phyloP scores from a whole-genome alignment of 2,113 vertebrate genomes.

The Neogale vison region DNA sequence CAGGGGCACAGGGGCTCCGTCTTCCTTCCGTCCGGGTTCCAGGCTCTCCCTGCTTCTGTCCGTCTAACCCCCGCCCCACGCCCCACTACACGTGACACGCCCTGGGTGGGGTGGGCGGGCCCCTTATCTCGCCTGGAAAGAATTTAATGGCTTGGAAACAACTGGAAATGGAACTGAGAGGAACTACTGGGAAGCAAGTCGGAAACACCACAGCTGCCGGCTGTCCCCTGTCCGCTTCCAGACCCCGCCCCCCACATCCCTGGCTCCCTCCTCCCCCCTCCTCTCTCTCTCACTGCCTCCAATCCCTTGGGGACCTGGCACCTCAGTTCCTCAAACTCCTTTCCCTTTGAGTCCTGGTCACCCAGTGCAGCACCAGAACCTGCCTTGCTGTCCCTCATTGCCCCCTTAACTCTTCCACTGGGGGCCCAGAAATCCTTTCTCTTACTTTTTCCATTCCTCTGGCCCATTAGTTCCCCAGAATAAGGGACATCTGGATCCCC shows the following conservation, averaged over 20 bases:
- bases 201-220: conserved; percentile 54
- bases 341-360: neutral
- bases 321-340: neutral
- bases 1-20: neutral
- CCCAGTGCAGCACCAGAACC: neutral
- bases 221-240: neutral
- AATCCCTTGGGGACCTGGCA: neutral
- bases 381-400: neutral
- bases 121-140: conserved; percentile 81
- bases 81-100: conserved; percentile 51
- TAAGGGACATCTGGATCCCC: neutral
- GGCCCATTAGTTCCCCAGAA: neutral
- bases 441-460: neutral
- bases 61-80: neutral
- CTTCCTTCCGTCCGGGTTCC: neutral
- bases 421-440: neutral
- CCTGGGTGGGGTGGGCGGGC: conserved; percentile 65
- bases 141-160: conserved; percentile 79
- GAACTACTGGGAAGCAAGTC: conserved; percentile 70
- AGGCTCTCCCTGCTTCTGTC: conserved; percentile 15
- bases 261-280: neutral
- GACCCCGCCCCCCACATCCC: conserved; percentile 34
- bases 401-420: neutral
- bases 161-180: conserved; percentile 75
- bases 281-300: neutral